These are phyloP conservation scores for Chymomyza caudatula DNA, from an alignment of 2,888 invertebrate species.

Conservation along the genomic window DNA sequence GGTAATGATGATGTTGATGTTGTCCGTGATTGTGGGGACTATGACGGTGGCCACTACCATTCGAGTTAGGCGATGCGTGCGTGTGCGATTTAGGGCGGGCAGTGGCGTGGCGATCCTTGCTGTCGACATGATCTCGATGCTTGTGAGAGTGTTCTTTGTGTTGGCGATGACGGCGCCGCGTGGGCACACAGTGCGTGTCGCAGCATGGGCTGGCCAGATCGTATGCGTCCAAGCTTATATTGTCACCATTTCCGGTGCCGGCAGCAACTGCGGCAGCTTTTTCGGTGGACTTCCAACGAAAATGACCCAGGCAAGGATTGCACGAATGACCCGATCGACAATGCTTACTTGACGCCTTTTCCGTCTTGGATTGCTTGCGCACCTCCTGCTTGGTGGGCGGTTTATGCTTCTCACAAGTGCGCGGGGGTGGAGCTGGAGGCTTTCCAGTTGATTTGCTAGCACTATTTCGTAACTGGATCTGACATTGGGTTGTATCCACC, in stretches of 20 bases:
- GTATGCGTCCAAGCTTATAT: conserved; percentile 90
- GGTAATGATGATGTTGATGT: conserved; percentile 74
- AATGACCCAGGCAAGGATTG: conserved; percentile 84
- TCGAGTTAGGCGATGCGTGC: background rate
- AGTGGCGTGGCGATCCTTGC: background rate
- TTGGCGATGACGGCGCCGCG: conserved; percentile 79
- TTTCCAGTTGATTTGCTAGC: conserved; percentile 32
- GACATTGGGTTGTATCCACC: conserved; percentile 65
- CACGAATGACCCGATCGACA: conserved; percentile 81
- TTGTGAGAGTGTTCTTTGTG: conserved; percentile 82
- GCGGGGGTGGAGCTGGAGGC: conserved; percentile 74
- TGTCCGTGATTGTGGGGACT: conserved; percentile 67
- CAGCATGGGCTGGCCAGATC: conserved; percentile 92
- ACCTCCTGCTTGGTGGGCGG: conserved; percentile 57
- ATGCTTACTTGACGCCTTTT: conserved; percentile 73
- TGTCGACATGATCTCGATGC: conserved; percentile 77
- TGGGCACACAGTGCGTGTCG: conserved; percentile 90
- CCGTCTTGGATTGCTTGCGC: conserved; percentile 53
- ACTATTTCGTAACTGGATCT: conserved; percentile 41
- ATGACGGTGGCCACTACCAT: conserved; percentile 40
- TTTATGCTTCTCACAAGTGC: conserved; percentile 76
- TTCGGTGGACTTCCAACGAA: conserved; percentile 76
- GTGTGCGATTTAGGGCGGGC: conserved; percentile 16
- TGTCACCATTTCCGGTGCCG: conserved; percentile 79
- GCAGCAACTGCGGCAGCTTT: conserved; percentile 60